Evolutionary conservation across 2,797 vertebrate species (phyloP), one percentile per base, ranked within the genome.

Genomic region (Cyclopterus lumpus): DNA sequence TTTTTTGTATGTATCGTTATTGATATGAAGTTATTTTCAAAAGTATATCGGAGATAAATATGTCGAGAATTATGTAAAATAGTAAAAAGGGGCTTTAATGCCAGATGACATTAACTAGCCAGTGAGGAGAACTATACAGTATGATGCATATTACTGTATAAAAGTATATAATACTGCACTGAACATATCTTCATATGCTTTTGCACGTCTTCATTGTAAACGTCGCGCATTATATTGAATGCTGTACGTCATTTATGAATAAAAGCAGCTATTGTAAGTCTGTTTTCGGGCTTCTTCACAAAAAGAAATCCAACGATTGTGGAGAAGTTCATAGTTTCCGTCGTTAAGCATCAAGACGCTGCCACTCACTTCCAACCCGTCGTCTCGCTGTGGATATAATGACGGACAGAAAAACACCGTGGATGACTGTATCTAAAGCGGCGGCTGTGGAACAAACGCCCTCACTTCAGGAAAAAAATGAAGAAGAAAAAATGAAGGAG

Each of bases 361-460:
- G 77, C 75, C 73, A 77, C 66, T 85, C 73, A 78, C 60, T 78
- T 87, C 65, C 59, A 80, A n/a, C 74, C 89, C 75, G 81, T 81
- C 78, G 81, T 20, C 49, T 88, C 38, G 64, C 66, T 34, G 71
- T 70, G 71, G 81, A 77, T 79, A 81, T 69, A 88, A 80, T 70
- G 67, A 84, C 72, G 89, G 44, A 80, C 58, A 77, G 78, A 80
- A 67, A 85, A 90, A 87, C 77, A 85, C 81, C 70, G 86, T 81
- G 71, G 65, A 73, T 71, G 64, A 75, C 71, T 70, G 75, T 61
- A 85, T 88, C 81, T 87, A 79, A 89, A 85, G 73, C 49, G 84
- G 85, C 74, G 36, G 68, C 78, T 73, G 75, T 72, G 75, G 72
- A 92, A 89, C 82, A 89, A 90, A 87, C 66, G 71, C 57, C 69